A percentile compares a stretch with the other conserved stretches of the same genome.
Evolutionary conservation across 2,888 invertebrate genomes (phyloP).

Genomic region (Agonopterix heracliana): DNA sequence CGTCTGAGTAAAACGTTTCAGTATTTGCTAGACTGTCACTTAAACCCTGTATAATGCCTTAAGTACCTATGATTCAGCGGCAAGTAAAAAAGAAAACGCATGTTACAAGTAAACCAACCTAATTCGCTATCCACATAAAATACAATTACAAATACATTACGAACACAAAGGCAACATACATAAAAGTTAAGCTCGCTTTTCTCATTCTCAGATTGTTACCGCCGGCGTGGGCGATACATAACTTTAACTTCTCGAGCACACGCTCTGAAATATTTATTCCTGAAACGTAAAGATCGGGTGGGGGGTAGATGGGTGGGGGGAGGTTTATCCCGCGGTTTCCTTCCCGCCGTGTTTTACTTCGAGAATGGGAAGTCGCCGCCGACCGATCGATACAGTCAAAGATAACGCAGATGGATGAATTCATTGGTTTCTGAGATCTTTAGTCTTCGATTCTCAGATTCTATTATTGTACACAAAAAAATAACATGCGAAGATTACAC

Average conservation of each 20-base stretch:
- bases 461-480: too few relatives aligned
- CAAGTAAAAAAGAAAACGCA: too few relatives aligned
- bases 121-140: not conserved
- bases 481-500: too few relatives aligned
- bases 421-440: not conserved
- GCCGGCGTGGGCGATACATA: constrained; percentile 66
- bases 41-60: too few relatives aligned
- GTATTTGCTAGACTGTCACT: too few relatives aligned
- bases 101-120: too few relatives aligned
- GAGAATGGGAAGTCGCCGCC: constrained; percentile 75
- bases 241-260: constrained; percentile 75
- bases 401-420: constrained; percentile 44
- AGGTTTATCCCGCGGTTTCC: constrained; percentile 75
- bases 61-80: too few relatives aligned
- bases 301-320: constrained; percentile 23
- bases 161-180: constrained; percentile 30
- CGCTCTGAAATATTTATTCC: constrained; percentile 77
- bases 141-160: constrained; percentile 27
- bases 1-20: too few relatives aligned
- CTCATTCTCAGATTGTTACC: constrained; percentile 72
- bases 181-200: constrained; percentile 39
- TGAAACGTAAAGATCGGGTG: constrained; percentile 75
- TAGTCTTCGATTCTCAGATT: too few relatives aligned
- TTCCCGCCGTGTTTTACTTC: constrained; percentile 76
- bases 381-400: constrained; percentile 69